phyloP scores from a whole-genome alignment of 1,140 invertebrate species.

The Calephelis virginiensis region DNA sequence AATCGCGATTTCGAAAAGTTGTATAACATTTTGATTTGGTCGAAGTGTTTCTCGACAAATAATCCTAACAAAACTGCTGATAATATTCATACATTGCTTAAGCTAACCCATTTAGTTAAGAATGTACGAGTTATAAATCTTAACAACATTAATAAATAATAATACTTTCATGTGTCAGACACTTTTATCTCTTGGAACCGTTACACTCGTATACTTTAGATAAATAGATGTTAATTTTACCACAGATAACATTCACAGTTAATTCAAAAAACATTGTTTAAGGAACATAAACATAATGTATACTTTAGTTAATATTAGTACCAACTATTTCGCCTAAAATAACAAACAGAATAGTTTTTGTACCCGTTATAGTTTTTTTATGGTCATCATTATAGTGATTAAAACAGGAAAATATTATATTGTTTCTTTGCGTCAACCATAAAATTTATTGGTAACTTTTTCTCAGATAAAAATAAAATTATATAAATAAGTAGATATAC shows the following conservation, averaged over 20 bases:
- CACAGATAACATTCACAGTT: constrained; percentile 11
- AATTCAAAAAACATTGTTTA: constrained; percentile 9
- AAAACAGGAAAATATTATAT: too few species aligned
- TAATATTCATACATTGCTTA: background rate
- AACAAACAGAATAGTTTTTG: background rate
- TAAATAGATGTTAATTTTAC: constrained; percentile 6
- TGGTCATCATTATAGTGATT: too few species aligned
- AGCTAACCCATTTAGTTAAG: constrained; percentile 1
- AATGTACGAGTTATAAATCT: background rate
- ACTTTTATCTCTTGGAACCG: background rate
- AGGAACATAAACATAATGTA: background rate
- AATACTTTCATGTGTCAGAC: background rate
- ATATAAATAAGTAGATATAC: too few species aligned
- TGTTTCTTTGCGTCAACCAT: too few species aligned
- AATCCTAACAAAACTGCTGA: background rate
- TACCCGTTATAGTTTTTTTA: too few species aligned
- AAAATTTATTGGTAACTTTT: too few species aligned
- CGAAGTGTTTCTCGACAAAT: too few species aligned
- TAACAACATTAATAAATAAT: background rate
- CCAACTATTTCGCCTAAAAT: background rate
- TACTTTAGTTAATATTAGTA: background rate
- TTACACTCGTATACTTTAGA: constrained; percentile 1
- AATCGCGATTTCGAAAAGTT: too few species aligned
- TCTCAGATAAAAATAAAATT: too few species aligned
- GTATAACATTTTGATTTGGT: background rate